phyloP scores from a whole-genome alignment of 1,140 invertebrate species.

The Diorhabda carinulata region DNA sequence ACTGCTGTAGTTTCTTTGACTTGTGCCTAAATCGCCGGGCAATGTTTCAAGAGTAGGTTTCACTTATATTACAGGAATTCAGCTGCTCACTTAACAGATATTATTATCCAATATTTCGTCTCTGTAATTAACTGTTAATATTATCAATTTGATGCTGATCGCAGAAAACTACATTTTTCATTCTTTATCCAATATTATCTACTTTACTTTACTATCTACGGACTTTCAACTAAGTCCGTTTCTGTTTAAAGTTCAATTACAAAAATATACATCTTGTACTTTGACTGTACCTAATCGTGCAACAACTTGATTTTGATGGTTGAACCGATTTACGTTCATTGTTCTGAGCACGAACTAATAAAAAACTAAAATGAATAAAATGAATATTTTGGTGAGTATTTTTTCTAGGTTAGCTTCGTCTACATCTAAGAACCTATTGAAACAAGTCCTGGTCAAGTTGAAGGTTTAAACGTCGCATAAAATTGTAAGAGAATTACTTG shows the following conservation, averaged over 20 bases:
- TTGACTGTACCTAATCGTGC: not conserved
- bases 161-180: no score
- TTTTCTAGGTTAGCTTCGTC: not conserved
- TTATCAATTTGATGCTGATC: no score
- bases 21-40: no score
- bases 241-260: not conserved
- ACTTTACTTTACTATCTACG: no score
- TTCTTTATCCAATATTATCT: no score
- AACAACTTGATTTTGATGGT: conserved; percentile 2
- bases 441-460: not conserved
- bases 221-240: not conserved
- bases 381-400: not conserved
- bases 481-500: no score
- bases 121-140: no score
- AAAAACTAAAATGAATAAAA: not conserved
- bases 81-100: no score
- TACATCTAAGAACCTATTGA: not conserved
- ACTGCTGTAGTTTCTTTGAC: no score
- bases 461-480: not conserved
- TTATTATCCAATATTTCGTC: no score
- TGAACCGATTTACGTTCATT: not conserved
- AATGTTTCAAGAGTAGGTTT: no score
- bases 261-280: not conserved
- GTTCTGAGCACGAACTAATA: not conserved
- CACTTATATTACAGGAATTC: no score